These are phyloP conservation scores for Shinisaurus crocodilurus DNA, from an alignment of 2,113 vertebrate genomes.

Conservation along the genomic window DNA sequence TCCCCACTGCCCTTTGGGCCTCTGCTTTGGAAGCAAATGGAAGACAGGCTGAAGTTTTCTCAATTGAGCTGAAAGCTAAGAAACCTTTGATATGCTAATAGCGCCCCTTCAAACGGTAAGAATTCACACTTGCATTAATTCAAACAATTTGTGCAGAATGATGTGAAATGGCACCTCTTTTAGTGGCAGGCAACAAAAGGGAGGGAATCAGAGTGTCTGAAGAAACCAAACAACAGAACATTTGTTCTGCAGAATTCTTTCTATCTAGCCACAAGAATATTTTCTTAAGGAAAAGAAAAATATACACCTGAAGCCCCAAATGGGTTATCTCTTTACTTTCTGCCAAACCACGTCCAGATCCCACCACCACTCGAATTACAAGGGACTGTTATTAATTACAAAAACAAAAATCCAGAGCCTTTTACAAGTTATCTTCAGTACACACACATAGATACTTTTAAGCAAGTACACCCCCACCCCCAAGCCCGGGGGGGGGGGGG, in stretches of 20 bases:
- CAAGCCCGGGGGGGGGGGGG: neutral
- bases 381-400: neutral
- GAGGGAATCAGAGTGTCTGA: slow-evolving; percentile 73
- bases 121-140: slow-evolving; percentile 93
- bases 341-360: slow-evolving; percentile 47
- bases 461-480: neutral
- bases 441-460: neutral
- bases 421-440: neutral
- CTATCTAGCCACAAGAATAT: slow-evolving; percentile 57
- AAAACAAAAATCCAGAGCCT: neutral
- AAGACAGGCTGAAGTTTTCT: slow-evolving; percentile 86
- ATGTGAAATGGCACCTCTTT: slow-evolving; percentile 86
- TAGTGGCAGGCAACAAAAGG: slow-evolving; percentile 79
- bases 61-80: slow-evolving; percentile 85
- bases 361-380: slow-evolving; percentile 39
- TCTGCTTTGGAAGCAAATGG: slow-evolving; percentile 86
- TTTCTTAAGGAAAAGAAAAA: slow-evolving; percentile 52
- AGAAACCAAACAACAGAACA: slow-evolving; percentile 76
- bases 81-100: slow-evolving; percentile 98
- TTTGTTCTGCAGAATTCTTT: slow-evolving; percentile 77
- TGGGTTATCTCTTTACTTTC: slow-evolving; percentile 45
- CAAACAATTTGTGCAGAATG: slow-evolving; percentile 88
- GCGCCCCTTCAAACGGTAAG: slow-evolving; percentile 88
- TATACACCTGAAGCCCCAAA: slow-evolving; percentile 73
- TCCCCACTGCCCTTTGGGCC: slow-evolving; percentile 84